Evolutionary conservation across 2,113 vertebrate genomes (phyloP).

Genomic region (Hippolais icterina): DNA sequence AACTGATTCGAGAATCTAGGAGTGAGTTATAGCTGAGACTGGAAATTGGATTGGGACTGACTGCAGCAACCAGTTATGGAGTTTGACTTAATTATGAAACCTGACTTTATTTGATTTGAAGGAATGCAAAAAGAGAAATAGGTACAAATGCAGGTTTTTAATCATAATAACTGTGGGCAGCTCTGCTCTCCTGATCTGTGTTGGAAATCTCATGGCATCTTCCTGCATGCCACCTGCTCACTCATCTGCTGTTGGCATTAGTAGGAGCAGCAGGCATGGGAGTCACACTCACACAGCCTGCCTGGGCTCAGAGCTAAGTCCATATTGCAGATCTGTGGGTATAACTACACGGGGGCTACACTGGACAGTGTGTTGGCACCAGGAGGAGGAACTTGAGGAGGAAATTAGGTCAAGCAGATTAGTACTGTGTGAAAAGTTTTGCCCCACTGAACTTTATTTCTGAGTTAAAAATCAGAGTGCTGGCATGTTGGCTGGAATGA

Average conservation of each 20-base stretch:
- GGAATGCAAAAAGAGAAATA: neutral
- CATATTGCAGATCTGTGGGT: neutral
- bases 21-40: neutral
- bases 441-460: slow-evolving; percentile 20
- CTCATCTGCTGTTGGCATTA: slow-evolving; percentile 30
- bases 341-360: neutral
- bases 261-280: neutral
- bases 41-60: neutral
- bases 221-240: neutral
- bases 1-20: neutral
- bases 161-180: neutral
- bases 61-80: neutral
- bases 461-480: neutral
- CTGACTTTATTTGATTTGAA: neutral
- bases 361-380: neutral
- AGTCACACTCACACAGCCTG: neutral
- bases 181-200: neutral
- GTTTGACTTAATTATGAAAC: neutral
- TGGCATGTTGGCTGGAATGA: neutral
- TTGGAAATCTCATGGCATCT: neutral
- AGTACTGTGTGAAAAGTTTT: neutral
- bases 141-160: neutral
- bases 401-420: neutral
- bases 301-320: neutral
- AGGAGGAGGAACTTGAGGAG: neutral